These are phyloP conservation scores for Eupithecia tripunctaria DNA, from an alignment of 2,888 invertebrate genomes.

Conservation along the genomic window DNA sequence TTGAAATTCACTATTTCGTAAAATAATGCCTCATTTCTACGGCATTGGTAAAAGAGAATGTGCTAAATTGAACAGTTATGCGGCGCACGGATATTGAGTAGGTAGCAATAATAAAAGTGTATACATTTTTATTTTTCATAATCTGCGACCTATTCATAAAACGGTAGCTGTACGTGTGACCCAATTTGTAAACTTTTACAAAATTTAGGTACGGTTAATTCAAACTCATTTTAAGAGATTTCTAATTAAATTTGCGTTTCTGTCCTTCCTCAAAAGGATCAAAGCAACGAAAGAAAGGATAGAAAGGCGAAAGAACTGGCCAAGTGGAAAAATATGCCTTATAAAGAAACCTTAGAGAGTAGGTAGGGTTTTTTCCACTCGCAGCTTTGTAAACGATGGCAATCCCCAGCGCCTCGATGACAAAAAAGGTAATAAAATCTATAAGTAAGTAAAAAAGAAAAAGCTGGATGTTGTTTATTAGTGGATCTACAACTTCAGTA, in stretches of 20 bases:
- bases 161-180: not conserved
- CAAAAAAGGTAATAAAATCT: not conserved
- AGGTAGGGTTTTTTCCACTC: slow-evolving; percentile 1
- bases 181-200: not conserved
- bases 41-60: not conserved
- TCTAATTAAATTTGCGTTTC: not conserved
- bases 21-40: not conserved
- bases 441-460: not conserved
- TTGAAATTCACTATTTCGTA: not conserved
- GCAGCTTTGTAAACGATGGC: not conserved
- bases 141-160: not conserved
- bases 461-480: not conserved
- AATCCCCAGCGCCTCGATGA: not conserved
- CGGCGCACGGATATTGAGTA: no score
- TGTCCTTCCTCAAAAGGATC: not conserved
- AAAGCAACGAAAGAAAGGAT: not conserved
- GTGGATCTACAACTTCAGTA: not conserved
- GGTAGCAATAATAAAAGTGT: no score
- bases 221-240: not conserved
- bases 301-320: no score
- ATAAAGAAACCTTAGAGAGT: not conserved
- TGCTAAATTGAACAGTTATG: not conserved
- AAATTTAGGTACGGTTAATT: not conserved
- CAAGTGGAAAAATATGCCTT: not conserved
- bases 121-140: not conserved